These are phyloP conservation scores for Tricholauxania praeusta DNA, from an alignment of 2,888 invertebrate species.

Conservation along the genomic window DNA sequence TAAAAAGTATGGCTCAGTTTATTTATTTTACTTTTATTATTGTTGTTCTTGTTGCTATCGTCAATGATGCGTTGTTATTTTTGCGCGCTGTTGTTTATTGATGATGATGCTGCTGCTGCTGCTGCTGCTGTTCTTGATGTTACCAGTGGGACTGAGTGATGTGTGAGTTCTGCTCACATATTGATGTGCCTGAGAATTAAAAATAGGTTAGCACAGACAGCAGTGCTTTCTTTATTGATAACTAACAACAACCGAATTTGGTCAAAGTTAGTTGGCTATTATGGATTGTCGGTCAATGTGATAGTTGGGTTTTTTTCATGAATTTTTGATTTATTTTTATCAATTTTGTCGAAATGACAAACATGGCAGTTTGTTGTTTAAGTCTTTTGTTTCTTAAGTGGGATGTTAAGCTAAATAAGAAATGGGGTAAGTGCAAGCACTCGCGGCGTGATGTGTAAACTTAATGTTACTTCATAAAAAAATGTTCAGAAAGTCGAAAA, in stretches of 20 bases:
- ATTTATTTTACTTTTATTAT: slow-evolving; percentile 18
- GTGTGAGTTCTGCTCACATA: not conserved
- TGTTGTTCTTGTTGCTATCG: not conserved
- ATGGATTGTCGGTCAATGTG: not conserved
- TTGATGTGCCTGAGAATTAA: not conserved
- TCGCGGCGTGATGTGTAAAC: too few species aligned
- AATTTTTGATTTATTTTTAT: too few species aligned
- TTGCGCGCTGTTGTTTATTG: not conserved
- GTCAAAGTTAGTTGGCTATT: not conserved
- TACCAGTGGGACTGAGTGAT: not conserved
- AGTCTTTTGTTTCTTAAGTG: too few species aligned
- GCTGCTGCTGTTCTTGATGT: not conserved
- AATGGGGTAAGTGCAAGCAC: too few species aligned
- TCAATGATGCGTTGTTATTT: not conserved
- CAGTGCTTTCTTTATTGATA: slow-evolving; percentile 6
- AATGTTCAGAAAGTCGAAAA: too few species aligned
- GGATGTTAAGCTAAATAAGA: too few species aligned
- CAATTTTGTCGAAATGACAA: too few species aligned
- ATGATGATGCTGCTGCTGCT: slow-evolving; percentile 1
- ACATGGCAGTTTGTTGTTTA: too few species aligned
- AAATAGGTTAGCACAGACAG: slow-evolving; percentile 4
- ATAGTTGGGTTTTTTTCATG: not conserved
- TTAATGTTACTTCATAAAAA: too few species aligned
- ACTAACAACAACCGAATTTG: slow-evolving; percentile 13
- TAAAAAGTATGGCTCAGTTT: slow-evolving; percentile 15